phyloP scores from a whole-genome alignment of 1,140 invertebrate species.

The Eumeta japonica region DNA sequence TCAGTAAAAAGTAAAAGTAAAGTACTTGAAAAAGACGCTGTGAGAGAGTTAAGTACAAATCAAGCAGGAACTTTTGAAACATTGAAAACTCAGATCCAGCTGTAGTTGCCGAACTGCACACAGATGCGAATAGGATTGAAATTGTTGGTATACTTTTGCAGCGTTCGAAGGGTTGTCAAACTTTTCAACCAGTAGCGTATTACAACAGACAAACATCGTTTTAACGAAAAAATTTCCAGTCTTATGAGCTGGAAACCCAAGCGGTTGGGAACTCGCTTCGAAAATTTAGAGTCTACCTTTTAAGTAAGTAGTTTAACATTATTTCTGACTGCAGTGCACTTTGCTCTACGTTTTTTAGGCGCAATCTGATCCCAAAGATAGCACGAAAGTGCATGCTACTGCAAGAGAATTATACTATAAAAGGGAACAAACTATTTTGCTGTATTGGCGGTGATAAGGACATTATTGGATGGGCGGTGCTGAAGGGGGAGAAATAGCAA shows the following conservation, averaged over 20 bases:
- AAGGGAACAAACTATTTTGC: constrained; percentile 7
- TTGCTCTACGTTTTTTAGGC: constrained; percentile 20
- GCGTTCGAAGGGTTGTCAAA: constrained; percentile 16
- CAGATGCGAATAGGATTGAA: constrained; percentile 21
- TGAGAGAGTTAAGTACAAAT: not conserved
- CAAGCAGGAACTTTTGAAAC: constrained; percentile 2
- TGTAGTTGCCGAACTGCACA: constrained; percentile 18
- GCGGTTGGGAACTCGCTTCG: constrained; percentile 18
- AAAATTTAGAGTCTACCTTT: constrained; percentile 23
- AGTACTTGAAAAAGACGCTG: constrained; percentile 18
- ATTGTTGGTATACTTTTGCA: constrained; percentile 25
- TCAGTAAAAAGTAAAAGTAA: too few species aligned
- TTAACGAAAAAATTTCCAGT: constrained; percentile 27
- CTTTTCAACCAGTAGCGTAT: constrained; percentile 24
- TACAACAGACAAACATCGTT: constrained; percentile 24
- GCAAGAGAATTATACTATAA: constrained; percentile 14
- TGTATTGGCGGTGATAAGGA: constrained; percentile 3
- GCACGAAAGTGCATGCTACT: constrained; percentile 19
- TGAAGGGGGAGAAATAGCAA: constrained; percentile 12
- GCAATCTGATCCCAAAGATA: constrained; percentile 12
- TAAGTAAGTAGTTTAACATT: constrained; percentile 22
- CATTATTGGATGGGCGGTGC: constrained; percentile 6
- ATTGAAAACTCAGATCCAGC: constrained; percentile 16
- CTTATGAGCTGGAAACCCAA: constrained; percentile 32
- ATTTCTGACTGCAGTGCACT: constrained; percentile 29